Percentiles rank a stretch among this genome's conserved stretches.
Evolutionary conservation across 2,113 vertebrate genomes (phyloP).

Genomic region (Falcunculus frontatus): DNA sequence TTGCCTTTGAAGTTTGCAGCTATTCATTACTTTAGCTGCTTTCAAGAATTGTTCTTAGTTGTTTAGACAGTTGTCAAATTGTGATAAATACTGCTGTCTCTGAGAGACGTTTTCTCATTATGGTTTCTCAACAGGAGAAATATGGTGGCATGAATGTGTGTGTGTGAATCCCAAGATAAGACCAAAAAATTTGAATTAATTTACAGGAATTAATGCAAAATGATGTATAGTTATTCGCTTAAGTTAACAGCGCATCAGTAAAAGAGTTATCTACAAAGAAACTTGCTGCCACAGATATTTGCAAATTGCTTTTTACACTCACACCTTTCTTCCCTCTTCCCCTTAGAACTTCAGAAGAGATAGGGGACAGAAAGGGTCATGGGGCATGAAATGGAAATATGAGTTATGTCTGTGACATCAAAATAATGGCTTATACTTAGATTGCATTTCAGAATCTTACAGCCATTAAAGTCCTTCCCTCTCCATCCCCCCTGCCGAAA

Average conservation of each 20-base stretch:
- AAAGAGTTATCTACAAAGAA: not conserved
- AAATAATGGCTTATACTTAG: not conserved
- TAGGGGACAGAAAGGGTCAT: not conserved
- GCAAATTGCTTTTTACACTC: not conserved
- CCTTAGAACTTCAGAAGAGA: not conserved
- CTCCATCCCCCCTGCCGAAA: not conserved
- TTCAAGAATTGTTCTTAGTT: not conserved
- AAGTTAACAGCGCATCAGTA: not conserved
- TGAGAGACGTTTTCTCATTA: not conserved
- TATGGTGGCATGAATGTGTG: not conserved
- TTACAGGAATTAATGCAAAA: not conserved
- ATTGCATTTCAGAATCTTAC: not conserved
- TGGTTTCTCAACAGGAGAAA: not conserved
- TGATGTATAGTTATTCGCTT: not conserved
- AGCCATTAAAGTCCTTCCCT: not conserved
- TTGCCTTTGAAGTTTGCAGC: not conserved
- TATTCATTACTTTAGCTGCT: not conserved
- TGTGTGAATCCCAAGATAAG: not conserved
- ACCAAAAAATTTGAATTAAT: not conserved
- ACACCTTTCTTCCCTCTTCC: not conserved
- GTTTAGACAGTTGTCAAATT: not conserved
- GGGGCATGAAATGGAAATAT: not conserved
- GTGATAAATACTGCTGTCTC: not conserved
- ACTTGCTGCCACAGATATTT: not conserved
- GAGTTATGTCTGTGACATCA: not conserved